Base-by-base conservation (phyloP, 2,113 vertebrate species). In the Dryoscopus gambensis region DNA sequence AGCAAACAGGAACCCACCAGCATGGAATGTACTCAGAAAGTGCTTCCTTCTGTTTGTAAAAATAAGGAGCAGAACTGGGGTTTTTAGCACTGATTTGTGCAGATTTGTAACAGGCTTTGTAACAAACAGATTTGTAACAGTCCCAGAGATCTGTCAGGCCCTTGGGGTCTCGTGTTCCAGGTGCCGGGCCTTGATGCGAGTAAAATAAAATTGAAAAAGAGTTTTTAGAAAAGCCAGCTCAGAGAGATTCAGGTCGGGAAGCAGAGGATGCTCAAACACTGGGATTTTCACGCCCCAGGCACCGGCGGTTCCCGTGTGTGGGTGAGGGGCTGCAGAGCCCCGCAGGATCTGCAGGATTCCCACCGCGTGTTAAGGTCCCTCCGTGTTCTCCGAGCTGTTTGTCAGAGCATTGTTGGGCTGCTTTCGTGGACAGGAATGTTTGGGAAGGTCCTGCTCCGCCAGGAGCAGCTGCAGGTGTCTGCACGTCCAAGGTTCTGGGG, bases 21-120 rank as follows among this genome's bases (percentile, higher is more conserved):
- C n/a, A 0, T 4, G 31, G 57, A 19, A 27, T 11, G 1, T 0
- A 6, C 10, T 7, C 30, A 28, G 6, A 42, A 42, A 55, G 11
- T 44, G 22, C 18, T 30, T 31, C 42, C 49, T 25, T 13, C 35
- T 40, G 9, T 27, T n/a, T 12, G 39, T 11, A 10, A 33, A 52
- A 64, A 60, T 7, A 23, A 67, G 50, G 63, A 33, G 33, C 30
- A 18, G 9, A 40, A 31, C 12, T 30, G 52, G 35, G 1, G 0
- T 55, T 47, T 47, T 42, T 8, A 11, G 11, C 37, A 10, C 7
- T 5, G 0, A 27, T 31, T 17, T 15, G 10, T 25, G 62, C 35
- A 25, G 35, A 1, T 75, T 14, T 30, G 35, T 25, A 7, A 50
- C 35, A 9, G 1, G 1, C 20, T n/a, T n/a, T n/a, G n/a, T n/a